Evolutionary conservation across 1,140 invertebrate species (phyloP).

Genomic region (Drosophila prosaltans): DNA sequence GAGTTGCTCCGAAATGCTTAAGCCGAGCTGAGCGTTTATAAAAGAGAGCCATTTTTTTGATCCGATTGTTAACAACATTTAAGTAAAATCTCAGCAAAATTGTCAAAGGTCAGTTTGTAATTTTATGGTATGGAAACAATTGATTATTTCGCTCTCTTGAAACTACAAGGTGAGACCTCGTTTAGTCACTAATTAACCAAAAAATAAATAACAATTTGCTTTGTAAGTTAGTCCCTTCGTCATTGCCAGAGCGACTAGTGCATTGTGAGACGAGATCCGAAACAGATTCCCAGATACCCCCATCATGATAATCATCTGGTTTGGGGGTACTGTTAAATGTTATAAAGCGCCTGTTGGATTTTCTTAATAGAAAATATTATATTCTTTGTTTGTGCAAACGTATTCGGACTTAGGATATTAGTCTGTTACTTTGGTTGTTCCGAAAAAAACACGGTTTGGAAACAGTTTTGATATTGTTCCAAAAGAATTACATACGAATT

Average conservation of each 20-base stretch:
- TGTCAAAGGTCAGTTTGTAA: not conserved
- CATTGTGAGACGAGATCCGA: slow-evolving; percentile 4
- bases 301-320: slow-evolving; percentile 34
- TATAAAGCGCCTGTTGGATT: slow-evolving; percentile 34
- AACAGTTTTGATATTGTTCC: slow-evolving; percentile 68
- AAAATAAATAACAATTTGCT: not conserved
- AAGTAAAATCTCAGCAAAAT: too few species aligned
- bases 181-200: not conserved
- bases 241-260: slow-evolving; percentile 18
- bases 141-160: not conserved
- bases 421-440: slow-evolving; percentile 49
- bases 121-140: not conserved
- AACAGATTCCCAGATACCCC: too few species aligned
- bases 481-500: slow-evolving; percentile 83
- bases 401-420: slow-evolving; percentile 61
- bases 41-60: too few species aligned
- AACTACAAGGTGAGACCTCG: not conserved
- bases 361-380: slow-evolving; percentile 56
- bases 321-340: slow-evolving; percentile 31
- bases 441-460: slow-evolving; percentile 63
- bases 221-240: not conserved
- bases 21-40: too few species aligned
- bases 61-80: too few species aligned
- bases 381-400: slow-evolving; percentile 49
- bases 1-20: too few species aligned